Evolutionary conservation across 1,140 invertebrate genomes (phyloP).

Genomic region (Acromyrmex heyeri): DNA sequence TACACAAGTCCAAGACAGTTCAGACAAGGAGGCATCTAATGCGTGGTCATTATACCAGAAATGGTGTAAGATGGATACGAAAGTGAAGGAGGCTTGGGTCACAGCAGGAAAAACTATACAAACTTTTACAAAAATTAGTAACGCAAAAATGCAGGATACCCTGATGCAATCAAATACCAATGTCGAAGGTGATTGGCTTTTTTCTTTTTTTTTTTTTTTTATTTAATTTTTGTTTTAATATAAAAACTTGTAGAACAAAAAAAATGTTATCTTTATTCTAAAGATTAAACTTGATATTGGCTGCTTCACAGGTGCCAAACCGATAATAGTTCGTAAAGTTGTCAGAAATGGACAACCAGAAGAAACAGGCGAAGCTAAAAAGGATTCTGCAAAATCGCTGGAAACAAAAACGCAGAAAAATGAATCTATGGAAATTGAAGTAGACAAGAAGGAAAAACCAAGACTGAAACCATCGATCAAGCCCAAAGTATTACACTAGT

Average conservation of each 20-base stretch:
- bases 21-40: conserved; percentile 86
- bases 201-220: too few relatives aligned
- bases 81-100: conserved; percentile 91
- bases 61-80: conserved; percentile 92
- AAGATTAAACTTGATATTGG: background rate
- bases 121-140: conserved; percentile 88
- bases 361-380: conserved; percentile 76
- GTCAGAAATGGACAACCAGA: conserved; percentile 85
- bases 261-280: background rate
- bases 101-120: conserved; percentile 92
- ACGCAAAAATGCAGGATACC: conserved; percentile 85
- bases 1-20: conserved; percentile 88
- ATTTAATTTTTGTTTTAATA: background rate
- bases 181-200: conserved; percentile 72
- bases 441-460: conserved; percentile 78
- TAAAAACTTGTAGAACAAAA: background rate
- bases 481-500: conserved; percentile 77
- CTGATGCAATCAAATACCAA: conserved; percentile 74
- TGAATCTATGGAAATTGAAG: conserved; percentile 66
- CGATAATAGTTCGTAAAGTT: conserved; percentile 83
- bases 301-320: conserved; percentile 74
- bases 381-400: conserved; percentile 68
- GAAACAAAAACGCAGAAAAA: conserved; percentile 68
- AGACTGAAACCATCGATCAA: conserved; percentile 82
- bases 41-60: conserved; percentile 93